These are phyloP conservation scores for Cathartes aura DNA, from an alignment of 2,113 vertebrate species.

Conservation along the genomic window DNA sequence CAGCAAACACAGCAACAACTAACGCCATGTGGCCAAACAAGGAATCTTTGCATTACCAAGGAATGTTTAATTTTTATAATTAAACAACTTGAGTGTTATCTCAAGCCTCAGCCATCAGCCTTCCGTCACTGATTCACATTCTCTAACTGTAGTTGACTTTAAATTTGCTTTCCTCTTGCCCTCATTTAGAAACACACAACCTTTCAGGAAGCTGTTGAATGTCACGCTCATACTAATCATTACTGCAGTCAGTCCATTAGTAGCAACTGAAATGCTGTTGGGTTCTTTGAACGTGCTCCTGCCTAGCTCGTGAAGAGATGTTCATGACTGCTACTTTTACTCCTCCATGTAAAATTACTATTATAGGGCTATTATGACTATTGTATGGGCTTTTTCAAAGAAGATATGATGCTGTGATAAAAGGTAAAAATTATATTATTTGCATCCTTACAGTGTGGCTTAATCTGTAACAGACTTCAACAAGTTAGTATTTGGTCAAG, in stretches of 20 bases:
- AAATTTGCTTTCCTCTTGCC: neutral
- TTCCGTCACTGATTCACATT: neutral
- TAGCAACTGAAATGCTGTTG: neutral
- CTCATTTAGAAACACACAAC: neutral
- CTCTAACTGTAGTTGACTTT: neutral
- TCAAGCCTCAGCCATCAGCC: neutral
- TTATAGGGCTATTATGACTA: neutral
- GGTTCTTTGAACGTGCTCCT: neutral
- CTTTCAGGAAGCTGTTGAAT: neutral
- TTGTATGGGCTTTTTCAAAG: neutral
- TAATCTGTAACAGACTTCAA: neutral
- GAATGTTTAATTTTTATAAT: neutral
- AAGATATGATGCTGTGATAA: neutral
- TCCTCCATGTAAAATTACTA: neutral
- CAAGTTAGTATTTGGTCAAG: neutral
- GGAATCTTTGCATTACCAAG: neutral
- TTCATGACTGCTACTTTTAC: neutral
- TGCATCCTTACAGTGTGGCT: neutral
- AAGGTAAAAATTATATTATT: neutral
- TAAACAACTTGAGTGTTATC: neutral
- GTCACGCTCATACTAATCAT: neutral
- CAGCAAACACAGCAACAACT: neutral
- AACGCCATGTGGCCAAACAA: neutral
- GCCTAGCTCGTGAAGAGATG: neutral
- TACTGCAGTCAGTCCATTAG: neutral